Evolutionary conservation across 2,888 invertebrate genomes (phyloP), one percentile per base, ranked within the genome.

Genomic region (Drosophila barbarae): DNA sequence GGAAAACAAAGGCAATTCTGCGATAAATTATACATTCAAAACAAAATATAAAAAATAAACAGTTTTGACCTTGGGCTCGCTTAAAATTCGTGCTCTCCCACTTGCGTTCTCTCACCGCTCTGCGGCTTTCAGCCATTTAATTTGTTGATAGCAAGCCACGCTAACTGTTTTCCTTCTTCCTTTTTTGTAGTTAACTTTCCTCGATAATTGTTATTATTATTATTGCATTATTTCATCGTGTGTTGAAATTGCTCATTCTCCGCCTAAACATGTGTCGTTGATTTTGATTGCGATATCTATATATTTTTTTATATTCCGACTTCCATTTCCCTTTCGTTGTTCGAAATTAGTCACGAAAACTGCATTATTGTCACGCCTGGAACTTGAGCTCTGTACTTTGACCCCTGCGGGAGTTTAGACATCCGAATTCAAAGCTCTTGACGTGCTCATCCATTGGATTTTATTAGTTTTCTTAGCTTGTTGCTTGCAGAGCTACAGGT

Each of bases 11-110:
- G 75, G 82, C 77, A 77, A 85, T 72, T 72, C 76, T 72, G 58
- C 77, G 87, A 87, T 88, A 79, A 88, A 87, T 84, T 76, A 76
- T 68, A 81, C 79, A 76, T 83, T 86, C 86, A 88, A 89, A 88
- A 87, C 87, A 89, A 88, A 88, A 83, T 87, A 77, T 81, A 85
- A 87, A 89, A 87, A 86, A 88, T 88, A 88, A 88, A 89, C 88
- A 88, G 76, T 80, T 79, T 84, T 88, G 88, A 88, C 88, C 89
- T 88, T 88, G 88, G 86, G 76, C 76, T 63, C 81, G 49, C 35
- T 66, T 56, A 18, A 60, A 69, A 52, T 42, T 69, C 35, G 58
- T 44, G 35, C 85, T 36, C 53, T 55, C 60, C 34, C 56, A 30
- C 18, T 18, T 23, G 34, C n/a, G 7, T 23, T 55, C 51, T 60